These are phyloP conservation scores for Ceratosolen solmsi DNA, from an alignment of 1,140 invertebrate genomes.

Conservation along the genomic window DNA sequence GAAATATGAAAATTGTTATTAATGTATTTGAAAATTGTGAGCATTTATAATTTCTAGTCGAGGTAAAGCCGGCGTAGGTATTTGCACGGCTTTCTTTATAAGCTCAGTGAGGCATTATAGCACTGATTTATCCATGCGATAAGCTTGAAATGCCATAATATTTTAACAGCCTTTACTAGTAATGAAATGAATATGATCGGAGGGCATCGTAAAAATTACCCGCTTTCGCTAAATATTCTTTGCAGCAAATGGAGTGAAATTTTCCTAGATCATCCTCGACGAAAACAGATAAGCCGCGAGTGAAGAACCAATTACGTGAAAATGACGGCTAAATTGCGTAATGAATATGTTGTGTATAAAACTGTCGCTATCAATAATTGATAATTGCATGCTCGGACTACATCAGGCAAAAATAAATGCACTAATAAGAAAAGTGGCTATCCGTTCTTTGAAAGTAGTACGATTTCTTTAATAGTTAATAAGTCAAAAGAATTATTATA, in stretches of 20 bases:
- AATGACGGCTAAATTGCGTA: conserved; percentile 16
- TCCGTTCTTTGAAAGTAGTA: conserved; percentile 8
- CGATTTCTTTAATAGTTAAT: not conserved
- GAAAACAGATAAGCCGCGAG: conserved; percentile 1
- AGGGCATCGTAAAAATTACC: not conserved
- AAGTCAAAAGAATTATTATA: conserved; percentile 24
- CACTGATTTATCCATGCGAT: not conserved
- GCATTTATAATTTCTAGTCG: not conserved
- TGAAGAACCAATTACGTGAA: conserved; percentile 13
- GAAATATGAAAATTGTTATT: not conserved
- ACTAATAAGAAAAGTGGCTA: conserved; percentile 9
- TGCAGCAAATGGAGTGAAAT: not conserved
- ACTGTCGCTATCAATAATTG: conserved; percentile 28
- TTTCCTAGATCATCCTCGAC: not conserved
- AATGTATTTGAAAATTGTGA: not conserved
- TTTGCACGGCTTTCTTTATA: not conserved
- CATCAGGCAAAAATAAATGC: not conserved
- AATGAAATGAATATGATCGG: not conserved
- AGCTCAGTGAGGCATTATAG: not conserved
- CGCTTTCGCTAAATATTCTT: conserved; percentile 8
- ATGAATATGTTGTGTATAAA: conserved; percentile 18
- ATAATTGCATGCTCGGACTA: conserved; percentile 4
- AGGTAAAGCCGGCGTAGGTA: not conserved
- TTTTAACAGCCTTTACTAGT: not conserved
- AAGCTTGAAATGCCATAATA: not conserved